Base-by-base conservation (phyloP, 2,113 vertebrate genomes). In the Callithrix jacchus region DNA sequence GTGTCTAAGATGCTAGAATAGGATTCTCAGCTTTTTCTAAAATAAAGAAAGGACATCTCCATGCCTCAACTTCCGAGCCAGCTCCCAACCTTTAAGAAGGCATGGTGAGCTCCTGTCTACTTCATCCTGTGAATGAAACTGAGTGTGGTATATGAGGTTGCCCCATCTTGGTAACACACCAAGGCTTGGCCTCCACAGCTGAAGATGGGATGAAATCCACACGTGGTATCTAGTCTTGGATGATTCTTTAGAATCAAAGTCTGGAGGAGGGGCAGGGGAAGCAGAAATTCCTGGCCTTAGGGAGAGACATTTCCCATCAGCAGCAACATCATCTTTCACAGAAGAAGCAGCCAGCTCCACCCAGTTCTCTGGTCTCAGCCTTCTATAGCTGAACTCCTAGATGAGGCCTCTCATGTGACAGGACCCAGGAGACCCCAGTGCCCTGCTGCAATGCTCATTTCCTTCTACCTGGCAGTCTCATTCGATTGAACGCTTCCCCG, bases 401-500 rank as follows among this genome's bases (percentile, higher is more conserved):
- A 64, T n/a, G 40, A 74, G 58, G 42, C 81, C 37, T 68, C 52
- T 87, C 80, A 54, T 6, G 9, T 14, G 37, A 91, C 80, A 77
- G 49, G 42, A 56, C 52, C 80, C 89, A 1, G 88, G 83, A 12
- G 42, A 92, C 21, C 94, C 4, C 9, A 54, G 32, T 18, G 30
- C 83, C 91, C 49, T 23, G 16, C 21, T 84, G 7, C 56, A 91
- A 66, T 80, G 94, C 84, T 83, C n/a, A 20, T n/a, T 96, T 30
- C 93, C 54, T 77, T 95, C 76, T 93, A 92, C 86, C 97, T 96
- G 70, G 77, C 87, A 92, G 52, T 64, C 94, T 96, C 94, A 71
- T 88, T 77, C 79, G 49, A 96, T 86, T 54, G 16, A 84, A 66
- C 40, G 30, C 96, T 97, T 96, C 83, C 90, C 86, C 70, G 89